Evolutionary conservation across 2,113 vertebrate genomes (phyloP).

Genomic region (Oplegnathus fasciatus): DNA sequence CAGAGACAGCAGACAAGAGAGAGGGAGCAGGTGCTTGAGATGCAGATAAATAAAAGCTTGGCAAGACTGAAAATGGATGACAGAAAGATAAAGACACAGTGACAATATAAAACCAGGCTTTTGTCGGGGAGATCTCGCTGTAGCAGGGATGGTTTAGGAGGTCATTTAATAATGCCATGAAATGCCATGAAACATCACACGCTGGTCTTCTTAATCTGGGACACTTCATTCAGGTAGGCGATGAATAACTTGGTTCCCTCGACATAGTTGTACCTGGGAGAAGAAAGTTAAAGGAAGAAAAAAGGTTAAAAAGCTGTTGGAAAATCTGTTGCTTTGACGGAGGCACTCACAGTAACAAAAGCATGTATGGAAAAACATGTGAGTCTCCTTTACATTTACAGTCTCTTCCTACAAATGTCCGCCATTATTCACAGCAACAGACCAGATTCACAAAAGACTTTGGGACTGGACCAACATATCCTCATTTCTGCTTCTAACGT

Average conservation of each 20-base stretch:
- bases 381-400: not conserved
- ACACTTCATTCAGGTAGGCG: conserved; percentile 83
- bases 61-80: not conserved
- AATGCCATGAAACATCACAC: conserved; percentile 54
- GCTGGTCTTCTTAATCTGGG: conserved; percentile 68
- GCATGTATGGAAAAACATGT: not conserved
- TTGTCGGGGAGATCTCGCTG: not conserved
- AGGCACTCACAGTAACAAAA: not conserved
- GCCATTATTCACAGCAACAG: not conserved
- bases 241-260: conserved; percentile 86
- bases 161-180: not conserved
- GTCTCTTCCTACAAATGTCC: too few species aligned
- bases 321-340: not conserved
- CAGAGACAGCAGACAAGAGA: not conserved
- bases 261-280: conserved; percentile 84
- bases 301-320: not conserved
- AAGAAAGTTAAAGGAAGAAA: not conserved
- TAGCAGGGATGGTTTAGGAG: not conserved
- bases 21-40: not conserved
- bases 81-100: not conserved
- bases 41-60: conserved; percentile 28
- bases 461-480: not conserved
- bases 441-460: not conserved
- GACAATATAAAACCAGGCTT: not conserved
- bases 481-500: not conserved